Conservation (phyloP, 1,140 invertebrate genomes). For the Reticulitermes speratus region DNA sequence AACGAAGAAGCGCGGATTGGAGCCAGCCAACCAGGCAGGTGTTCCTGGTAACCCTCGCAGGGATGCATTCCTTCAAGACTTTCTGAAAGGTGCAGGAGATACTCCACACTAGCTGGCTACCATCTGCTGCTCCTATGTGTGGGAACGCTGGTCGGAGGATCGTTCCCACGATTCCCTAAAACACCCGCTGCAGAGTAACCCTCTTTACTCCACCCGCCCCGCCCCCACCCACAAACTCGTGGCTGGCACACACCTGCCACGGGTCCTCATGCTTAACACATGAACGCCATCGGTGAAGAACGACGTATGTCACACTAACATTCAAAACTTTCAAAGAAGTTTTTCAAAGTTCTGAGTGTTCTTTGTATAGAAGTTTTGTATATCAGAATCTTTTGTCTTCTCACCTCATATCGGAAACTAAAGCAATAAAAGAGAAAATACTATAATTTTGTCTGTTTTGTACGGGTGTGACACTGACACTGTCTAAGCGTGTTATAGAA, state of each 20-base stretch:
- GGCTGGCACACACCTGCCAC: constrained; percentile 33
- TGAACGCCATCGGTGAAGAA: neutral
- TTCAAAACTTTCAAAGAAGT: no score
- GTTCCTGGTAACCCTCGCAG: neutral
- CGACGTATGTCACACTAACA: neutral
- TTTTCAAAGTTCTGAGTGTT: no score
- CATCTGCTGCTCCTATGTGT: constrained; percentile 31
- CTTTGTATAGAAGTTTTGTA: no score
- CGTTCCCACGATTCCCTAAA: constrained; percentile 28
- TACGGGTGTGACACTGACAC: no score
- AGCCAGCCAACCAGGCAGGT: neutral
- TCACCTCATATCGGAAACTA: no score
- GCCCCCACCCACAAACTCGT: constrained; percentile 24
- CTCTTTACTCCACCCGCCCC: constrained; percentile 1
- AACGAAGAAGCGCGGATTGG: neutral
- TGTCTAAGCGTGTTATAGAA: no score
- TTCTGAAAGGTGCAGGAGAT: constrained; percentile 3
- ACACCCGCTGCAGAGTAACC: neutral
- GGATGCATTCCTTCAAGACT: constrained; percentile 4
- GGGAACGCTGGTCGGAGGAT: constrained; percentile 20
- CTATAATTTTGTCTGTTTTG: no score
- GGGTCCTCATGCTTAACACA: constrained; percentile 15
- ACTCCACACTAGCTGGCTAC: constrained; percentile 6
- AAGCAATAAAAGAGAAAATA: no score
- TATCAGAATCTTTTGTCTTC: no score